Base-by-base conservation (phyloP, 2,888 invertebrate genomes). In the Cephus pygmeus region DNA sequence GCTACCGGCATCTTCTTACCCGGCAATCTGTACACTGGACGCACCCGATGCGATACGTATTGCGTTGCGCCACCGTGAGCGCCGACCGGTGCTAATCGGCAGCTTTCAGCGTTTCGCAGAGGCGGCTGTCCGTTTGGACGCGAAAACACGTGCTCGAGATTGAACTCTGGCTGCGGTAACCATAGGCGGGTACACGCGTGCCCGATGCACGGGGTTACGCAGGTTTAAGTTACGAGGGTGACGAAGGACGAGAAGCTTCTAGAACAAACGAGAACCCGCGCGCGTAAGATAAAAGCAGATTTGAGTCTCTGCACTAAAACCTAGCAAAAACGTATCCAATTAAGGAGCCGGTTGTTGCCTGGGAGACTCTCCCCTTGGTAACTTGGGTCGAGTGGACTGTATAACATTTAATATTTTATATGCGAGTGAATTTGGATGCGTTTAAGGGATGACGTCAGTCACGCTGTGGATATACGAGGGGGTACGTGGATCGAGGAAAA, bases 31-130 rank as follows among this genome's bases (percentile, higher is more conserved):
- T 12, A 56, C 23, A 9, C 23, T 23, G 6, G 30, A 30, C 11
- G 69, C 69, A 33, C 71, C 30, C 71, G 12, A 15, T 71, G 15
- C 71, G 30, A 69, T 69, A 69, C 69, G 33, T 30, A 33, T 30
- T 69, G 33, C 71, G 71, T 71, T 71, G 30, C 71, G 31, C 71
- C 71, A 71, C 71, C 71, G 31, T 33, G 71, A 31, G 12, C 71
- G 12, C 30, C 71, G 15, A 30, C 31, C 71, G 12, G 30, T 31
- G 71, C 71, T 31, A 71, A 71, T 71, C 9, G 31, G 31, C 31
- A 71, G 71, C 71, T 69, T 30, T 11, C 3, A 30, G 4, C 12
- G 4, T 33, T 33, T 31, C 30, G 23, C 71, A 31, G 11, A 1
- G 4, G 2, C 31, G 15, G 11, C 31, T 71, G n/a, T 33, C 30